phyloP scores from a whole-genome alignment of 2,113 vertebrate species.

The Leptobrachium ailaonicum region DNA sequence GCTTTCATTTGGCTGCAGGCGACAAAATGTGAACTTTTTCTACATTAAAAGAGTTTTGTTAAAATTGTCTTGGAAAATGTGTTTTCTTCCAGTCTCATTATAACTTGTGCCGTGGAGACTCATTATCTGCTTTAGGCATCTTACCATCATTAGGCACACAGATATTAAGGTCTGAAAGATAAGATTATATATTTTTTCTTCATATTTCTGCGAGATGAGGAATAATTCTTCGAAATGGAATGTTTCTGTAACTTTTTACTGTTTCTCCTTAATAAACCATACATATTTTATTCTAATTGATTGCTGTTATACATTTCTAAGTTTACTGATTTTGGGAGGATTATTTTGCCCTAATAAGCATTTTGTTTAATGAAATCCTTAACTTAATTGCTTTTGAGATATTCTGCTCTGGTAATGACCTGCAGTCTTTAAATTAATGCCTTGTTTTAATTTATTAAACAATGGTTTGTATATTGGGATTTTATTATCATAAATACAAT shows the following conservation, averaged over 20 bases:
- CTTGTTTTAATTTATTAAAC: slow-evolving; percentile 43
- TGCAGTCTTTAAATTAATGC: slow-evolving; percentile 39
- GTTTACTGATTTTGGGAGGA: slow-evolving; percentile 1
- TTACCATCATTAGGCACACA: slow-evolving; percentile 35
- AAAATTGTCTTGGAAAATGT: slow-evolving; percentile 22
- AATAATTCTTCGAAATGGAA: slow-evolving; percentile 13
- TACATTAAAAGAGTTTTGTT: slow-evolving; percentile 14
- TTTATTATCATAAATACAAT: slow-evolving; percentile 20
- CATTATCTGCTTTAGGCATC: slow-evolving; percentile 38
- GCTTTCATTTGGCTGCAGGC: too few relatives aligned
- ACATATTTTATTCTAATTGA: slow-evolving; percentile 32
- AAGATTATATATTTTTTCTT: neutral
- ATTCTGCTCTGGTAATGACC: slow-evolving; percentile 31
- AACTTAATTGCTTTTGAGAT: slow-evolving; percentile 47
- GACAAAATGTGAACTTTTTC: neutral
- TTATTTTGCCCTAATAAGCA: slow-evolving; percentile 31
- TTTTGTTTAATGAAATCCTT: slow-evolving; percentile 38
- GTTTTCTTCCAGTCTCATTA: slow-evolving; percentile 39
- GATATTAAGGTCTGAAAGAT: slow-evolving; percentile 34
- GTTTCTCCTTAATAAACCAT: neutral
- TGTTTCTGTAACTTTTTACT: neutral
- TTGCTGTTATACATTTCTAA: slow-evolving; percentile 11
- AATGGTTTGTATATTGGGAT: slow-evolving; percentile 26
- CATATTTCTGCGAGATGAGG: slow-evolving; percentile 3
- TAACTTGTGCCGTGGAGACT: slow-evolving; percentile 30